Evolutionary conservation across 2,113 vertebrate species (phyloP).

Genomic region (Pipra filicauda): DNA sequence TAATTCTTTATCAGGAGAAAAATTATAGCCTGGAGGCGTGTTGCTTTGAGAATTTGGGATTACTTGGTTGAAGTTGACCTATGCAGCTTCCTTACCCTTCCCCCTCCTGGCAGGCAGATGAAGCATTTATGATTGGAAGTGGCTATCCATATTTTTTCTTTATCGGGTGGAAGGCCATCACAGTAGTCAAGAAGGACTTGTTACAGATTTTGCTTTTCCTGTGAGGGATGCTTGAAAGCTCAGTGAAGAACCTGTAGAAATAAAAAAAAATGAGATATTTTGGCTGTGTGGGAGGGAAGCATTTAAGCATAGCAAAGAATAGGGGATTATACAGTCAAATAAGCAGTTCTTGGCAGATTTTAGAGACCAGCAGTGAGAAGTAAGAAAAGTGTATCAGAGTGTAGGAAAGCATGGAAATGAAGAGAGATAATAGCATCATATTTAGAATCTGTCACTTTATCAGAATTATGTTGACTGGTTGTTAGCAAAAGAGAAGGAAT

Average conservation of each 20-base stretch:
- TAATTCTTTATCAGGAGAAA: not conserved
- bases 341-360: not conserved
- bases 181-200: not conserved
- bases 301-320: not conserved
- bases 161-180: not conserved
- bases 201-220: not conserved
- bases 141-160: not conserved
- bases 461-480: not conserved
- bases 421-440: not conserved
- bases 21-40: not conserved
- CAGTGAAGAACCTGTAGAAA: not conserved
- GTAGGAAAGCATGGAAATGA: not conserved
- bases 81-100: not conserved
- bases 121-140: not conserved
- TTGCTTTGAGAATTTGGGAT: constrained; percentile 50
- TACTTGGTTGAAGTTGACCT: constrained; percentile 15
- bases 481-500: constrained; percentile 23
- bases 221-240: not conserved
- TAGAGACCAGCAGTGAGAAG: not conserved
- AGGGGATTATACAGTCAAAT: not conserved
- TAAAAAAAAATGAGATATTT: not conserved
- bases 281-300: not conserved
- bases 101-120: not conserved
- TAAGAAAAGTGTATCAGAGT: not conserved
- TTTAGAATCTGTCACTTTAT: not conserved